These are phyloP conservation scores for Cataglyphis albicans DNA, from an alignment of 2,888 invertebrate species.

Conservation along the genomic window DNA sequence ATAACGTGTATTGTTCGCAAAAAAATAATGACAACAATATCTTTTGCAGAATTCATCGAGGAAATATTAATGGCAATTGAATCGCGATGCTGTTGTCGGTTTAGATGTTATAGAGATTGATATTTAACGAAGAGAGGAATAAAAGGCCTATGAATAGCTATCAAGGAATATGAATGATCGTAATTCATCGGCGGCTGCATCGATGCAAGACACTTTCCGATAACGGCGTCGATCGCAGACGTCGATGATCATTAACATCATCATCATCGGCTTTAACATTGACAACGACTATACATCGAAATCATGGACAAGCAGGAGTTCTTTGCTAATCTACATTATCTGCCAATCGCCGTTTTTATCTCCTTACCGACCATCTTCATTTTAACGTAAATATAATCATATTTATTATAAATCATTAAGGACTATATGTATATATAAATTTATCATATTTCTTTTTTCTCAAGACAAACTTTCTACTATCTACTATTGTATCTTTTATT, in stretches of 20 bases:
- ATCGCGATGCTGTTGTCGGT: constrained; percentile 45
- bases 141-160: constrained; percentile 40
- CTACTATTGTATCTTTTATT: not conserved
- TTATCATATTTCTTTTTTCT: not conserved
- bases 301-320: constrained; percentile 77
- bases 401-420: constrained; percentile 4
- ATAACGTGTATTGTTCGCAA: not conserved
- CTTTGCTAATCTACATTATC: constrained; percentile 77
- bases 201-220: constrained; percentile 62
- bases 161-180: constrained; percentile 66
- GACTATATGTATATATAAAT: not conserved
- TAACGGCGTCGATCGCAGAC: constrained; percentile 62
- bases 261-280: constrained; percentile 58
- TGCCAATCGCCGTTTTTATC: constrained; percentile 79
- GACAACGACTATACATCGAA: constrained; percentile 50
- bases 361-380: constrained; percentile 78
- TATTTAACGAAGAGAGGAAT: constrained; percentile 43
- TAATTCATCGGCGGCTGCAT: constrained; percentile 65
- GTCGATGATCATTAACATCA: constrained; percentile 62
- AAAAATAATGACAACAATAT: constrained; percentile 13
- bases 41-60: constrained; percentile 30
- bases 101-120: constrained; percentile 34
- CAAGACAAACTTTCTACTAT: not conserved
- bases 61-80: constrained; percentile 57
- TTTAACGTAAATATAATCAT: constrained; percentile 75